These are phyloP conservation scores for Calameuta filiformis DNA, from an alignment of 2,888 invertebrate genomes.

Conservation along the genomic window DNA sequence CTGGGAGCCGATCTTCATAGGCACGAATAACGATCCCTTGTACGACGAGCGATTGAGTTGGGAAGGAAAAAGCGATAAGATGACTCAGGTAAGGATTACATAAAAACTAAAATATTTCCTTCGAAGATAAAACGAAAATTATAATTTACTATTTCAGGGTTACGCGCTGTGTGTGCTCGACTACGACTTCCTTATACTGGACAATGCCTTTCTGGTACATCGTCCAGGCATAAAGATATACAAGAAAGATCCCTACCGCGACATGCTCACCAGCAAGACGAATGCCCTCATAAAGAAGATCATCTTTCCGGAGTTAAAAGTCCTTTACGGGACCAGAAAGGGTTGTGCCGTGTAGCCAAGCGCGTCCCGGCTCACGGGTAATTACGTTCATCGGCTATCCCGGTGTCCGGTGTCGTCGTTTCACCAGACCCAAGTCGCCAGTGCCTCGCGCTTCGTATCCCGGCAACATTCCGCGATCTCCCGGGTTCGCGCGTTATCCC, in stretches of 20 bases:
- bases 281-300: constrained; percentile 81
- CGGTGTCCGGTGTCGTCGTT: not conserved
- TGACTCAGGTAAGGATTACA: constrained; percentile 82
- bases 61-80: constrained; percentile 96
- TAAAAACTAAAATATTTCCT: not conserved
- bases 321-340: constrained; percentile 82
- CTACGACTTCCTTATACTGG: constrained; percentile 92
- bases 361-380: constrained; percentile 24
- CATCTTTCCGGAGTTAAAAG: constrained; percentile 86
- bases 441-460: not conserved
- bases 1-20: constrained; percentile 96
- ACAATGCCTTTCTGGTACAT: constrained; percentile 93
- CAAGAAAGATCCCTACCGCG: constrained; percentile 82
- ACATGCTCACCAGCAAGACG: constrained; percentile 80
- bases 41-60: constrained; percentile 93
- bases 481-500: not conserved
- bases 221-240: constrained; percentile 91
- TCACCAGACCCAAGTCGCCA: not conserved
- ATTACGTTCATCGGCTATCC: not conserved
- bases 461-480: not conserved
- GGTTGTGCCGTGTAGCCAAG: constrained; percentile 81
- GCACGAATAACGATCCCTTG: constrained; percentile 86
- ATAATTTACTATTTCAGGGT: constrained; percentile 71
- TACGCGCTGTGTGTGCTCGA: constrained; percentile 90
- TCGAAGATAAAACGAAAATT: constrained; percentile 2